Percentiles rank a stretch among this genome's conserved stretches.
Evolutionary conservation across 2,797 vertebrate species (phyloP).

Genomic region (Austrolebias charrua): DNA sequence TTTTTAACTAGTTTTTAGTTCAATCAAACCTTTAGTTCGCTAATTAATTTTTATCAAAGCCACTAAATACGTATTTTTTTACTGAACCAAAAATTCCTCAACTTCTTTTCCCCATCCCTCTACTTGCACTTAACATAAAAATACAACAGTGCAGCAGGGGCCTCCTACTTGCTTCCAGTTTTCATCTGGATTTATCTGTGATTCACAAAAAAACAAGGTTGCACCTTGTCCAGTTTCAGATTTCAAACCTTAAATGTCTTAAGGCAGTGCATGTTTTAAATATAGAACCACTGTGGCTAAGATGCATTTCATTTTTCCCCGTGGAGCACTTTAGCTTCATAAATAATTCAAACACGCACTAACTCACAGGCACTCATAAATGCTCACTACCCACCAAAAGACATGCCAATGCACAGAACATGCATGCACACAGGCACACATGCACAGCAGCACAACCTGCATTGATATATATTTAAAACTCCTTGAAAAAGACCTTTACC

Average conservation of each 20-base stretch:
- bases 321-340: conserved; percentile 70
- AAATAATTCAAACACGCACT: conserved; percentile 67
- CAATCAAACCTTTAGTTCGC: too few species aligned
- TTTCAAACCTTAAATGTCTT: conserved; percentile 35
- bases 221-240: conserved; percentile 15
- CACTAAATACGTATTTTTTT: background rate
- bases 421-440: conserved; percentile 7
- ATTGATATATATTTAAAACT: conserved; percentile 57
- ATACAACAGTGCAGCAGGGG: background rate
- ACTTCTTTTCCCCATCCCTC: background rate
- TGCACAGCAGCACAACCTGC: conserved; percentile 20
- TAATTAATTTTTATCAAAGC: too few species aligned
- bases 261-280: conserved; percentile 53
- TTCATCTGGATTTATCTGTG: background rate
- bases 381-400: conserved; percentile 36
- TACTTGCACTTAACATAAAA: background rate
- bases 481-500: conserved; percentile 52
- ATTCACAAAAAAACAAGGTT: background rate
- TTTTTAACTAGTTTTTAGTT: too few species aligned
- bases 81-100: background rate
- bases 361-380: conserved; percentile 46
- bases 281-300: conserved; percentile 59
- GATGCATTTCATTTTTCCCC: conserved; percentile 59
- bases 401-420: conserved; percentile 13
- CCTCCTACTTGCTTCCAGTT: background rate